phyloP scores from a whole-genome alignment of 2,797 vertebrate species.

The Phaenicophaeus curvirostris region DNA sequence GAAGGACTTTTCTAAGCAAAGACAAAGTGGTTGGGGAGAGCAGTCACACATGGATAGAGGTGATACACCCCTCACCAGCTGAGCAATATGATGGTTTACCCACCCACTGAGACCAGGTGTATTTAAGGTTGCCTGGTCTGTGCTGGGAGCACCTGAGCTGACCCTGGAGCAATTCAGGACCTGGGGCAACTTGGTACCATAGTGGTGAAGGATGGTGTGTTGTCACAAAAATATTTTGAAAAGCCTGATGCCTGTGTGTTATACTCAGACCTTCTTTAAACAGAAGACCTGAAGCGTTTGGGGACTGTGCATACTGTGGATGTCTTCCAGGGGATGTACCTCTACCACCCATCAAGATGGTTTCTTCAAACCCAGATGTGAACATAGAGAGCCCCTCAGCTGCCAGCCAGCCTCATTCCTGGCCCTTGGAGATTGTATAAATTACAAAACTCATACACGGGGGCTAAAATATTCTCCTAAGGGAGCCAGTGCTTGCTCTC shows the following conservation, averaged over 20 bases:
- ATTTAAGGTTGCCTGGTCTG: not conserved
- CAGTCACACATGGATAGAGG: not conserved
- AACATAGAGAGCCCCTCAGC: not conserved
- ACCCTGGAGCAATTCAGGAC: not conserved
- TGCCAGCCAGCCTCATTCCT: not conserved
- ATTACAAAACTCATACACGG: not conserved
- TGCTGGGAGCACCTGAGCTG: not conserved
- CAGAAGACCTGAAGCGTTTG: not conserved
- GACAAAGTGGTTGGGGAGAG: not conserved
- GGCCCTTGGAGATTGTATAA: not conserved
- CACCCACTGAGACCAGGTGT: not conserved
- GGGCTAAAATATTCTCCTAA: not conserved
- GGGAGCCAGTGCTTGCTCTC: not conserved
- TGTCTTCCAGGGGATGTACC: not conserved
- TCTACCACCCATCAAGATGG: not conserved
- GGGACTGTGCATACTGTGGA: not conserved
- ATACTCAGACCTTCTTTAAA: not conserved
- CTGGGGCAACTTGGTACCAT: not conserved
- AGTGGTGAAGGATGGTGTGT: fast-evolving
- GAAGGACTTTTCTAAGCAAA: not conserved
- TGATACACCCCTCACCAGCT: not conserved
- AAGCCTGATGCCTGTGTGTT: not conserved
- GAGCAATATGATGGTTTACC: not conserved
- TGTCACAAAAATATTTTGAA: not conserved
- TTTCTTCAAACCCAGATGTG: not conserved